phyloP scores from a whole-genome alignment of 2,113 vertebrate species.

The Capricornis sumatraensis region DNA sequence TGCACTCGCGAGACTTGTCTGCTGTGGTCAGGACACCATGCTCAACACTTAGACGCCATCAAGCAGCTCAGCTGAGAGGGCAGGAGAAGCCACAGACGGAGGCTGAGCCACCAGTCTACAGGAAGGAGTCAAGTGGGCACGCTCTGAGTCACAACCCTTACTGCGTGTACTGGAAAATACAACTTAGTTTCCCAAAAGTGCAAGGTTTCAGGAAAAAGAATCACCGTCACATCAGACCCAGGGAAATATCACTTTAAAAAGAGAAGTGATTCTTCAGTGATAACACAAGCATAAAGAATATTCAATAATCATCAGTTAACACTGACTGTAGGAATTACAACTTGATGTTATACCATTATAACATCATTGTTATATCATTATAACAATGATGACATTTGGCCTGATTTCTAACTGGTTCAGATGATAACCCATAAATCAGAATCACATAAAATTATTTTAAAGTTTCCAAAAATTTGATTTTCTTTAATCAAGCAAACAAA shows the following conservation, averaged over 20 bases:
- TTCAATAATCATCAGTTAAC: background rate
- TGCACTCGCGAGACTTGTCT: background rate
- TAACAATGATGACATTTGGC: background rate
- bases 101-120: conserved; percentile 62
- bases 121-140: background rate
- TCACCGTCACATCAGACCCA: background rate
- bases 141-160: background rate
- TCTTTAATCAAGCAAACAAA: background rate
- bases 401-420: background rate
- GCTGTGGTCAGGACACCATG: background rate
- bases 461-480: background rate
- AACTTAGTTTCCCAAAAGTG: background rate
- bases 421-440: background rate
- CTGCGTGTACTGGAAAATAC: background rate
- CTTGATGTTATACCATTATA: background rate
- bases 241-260: background rate
- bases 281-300: background rate
- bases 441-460: background rate
- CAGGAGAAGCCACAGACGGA: conserved; percentile 47
- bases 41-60: conserved; percentile 66
- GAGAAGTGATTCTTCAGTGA: background rate
- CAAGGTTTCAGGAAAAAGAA: background rate
- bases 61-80: conserved; percentile 71
- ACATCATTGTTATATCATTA: too few species aligned
- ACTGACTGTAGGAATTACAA: background rate